Conservation (phyloP, 2,797 vertebrate genomes). For the Gila robusta region DNA sequence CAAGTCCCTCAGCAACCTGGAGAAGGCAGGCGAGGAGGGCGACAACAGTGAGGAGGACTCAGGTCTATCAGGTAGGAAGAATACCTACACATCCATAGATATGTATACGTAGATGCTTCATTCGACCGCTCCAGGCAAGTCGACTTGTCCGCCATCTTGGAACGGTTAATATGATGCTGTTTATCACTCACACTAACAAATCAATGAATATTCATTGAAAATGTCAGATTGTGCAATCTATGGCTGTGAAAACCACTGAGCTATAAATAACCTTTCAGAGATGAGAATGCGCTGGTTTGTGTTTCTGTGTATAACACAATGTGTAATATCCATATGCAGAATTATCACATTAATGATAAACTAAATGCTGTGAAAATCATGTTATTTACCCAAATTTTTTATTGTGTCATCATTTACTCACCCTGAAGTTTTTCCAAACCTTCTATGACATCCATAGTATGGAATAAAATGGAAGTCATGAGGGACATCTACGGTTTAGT, state of each 20-base stretch:
- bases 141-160: background rate
- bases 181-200: background rate
- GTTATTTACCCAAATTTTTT: background rate
- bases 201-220: background rate
- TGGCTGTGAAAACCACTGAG: background rate
- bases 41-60: conserved; percentile 82
- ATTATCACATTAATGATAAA: background rate
- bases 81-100: background rate
- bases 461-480: no score
- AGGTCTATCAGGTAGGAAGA: conserved; percentile 71
- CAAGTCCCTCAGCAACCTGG: conserved; percentile 83
- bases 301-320: background rate
- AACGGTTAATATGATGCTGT: background rate
- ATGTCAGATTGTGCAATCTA: background rate
- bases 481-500: no score
- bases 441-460: no score
- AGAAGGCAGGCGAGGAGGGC: conserved; percentile 80
- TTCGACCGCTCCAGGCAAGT: background rate
- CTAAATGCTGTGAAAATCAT: background rate
- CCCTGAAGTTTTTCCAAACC: background rate
- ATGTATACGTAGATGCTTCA: background rate
- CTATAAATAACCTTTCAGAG: background rate
- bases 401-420: background rate
- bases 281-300: background rate
- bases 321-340: background rate